Evolutionary conservation across 2,888 invertebrate species (phyloP), one percentile per base, ranked within the genome.

Genomic region (Drosophila barbarae): DNA sequence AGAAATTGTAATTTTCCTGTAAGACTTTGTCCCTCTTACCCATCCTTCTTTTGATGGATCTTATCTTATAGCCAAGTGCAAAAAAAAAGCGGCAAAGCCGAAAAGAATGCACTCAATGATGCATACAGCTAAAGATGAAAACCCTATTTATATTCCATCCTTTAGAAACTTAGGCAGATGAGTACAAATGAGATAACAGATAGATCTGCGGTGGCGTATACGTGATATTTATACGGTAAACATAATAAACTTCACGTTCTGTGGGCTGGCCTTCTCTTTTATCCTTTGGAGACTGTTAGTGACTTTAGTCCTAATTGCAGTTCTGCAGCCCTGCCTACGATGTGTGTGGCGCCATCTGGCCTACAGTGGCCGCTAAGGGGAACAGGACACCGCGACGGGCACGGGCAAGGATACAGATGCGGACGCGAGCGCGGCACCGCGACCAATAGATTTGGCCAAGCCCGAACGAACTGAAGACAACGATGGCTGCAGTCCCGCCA

Each of bases 371-470:
- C 44, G 34, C 42, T 46, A 0, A 18, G 51, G 51, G 35, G 36
- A 32, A 44, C 18, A 34, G 53, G 63, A 49, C 26, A 42, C 60
- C 34, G 56, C 23, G 12, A 26, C 56, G 30, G 41, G 9, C 23
- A 30, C 46, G 30, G 41, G 15, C 30, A 30, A 34, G 51, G 41
- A 32, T 34, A 18, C 61, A 60, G 60, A 39, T 35, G 39, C 57
- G 47, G 46, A 39, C 65, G 66, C 65, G 73, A 73, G 55, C 76
- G 77, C 76, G 77, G 70, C 76, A 74, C 74, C 75, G 67, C 79
- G 79, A 80, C 79, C 79, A 82, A 82, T 80, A 77, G 77, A 80
- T 80, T 82, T 79, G 83, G 79, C 79, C 82, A 79, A 79, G 69
- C 77, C 64, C 82, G 71, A 72, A 75, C 64, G 77, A 82, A 79